Evolutionary conservation across 1,140 invertebrate genomes (phyloP), one percentile per base, ranked within the genome.

Genomic region (Meteorus sp.): DNA sequence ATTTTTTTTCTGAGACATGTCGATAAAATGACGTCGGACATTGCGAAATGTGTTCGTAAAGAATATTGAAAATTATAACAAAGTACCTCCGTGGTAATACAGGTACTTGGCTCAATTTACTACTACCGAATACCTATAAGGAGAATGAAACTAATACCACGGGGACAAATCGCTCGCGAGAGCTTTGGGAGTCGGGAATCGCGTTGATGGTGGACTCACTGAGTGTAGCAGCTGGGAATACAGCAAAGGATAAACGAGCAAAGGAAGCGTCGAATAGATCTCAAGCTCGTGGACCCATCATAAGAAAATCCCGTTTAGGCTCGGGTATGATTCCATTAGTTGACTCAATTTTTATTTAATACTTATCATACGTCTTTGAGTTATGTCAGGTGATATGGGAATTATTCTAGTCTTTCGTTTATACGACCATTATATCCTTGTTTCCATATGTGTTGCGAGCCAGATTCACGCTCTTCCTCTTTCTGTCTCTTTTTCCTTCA

Each of bases 221-320:
- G 2, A 90, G 88, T 58, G 85, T 91, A 23, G 89, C 89, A 11
- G 91, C 91, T 43, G 91, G 90, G 41, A 88, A 89, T 55, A 89
- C 88, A 2, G 90, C 89, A 31, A 91, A 91, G 76, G 91, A 92
- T 72, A 93, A 93, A 76, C 84, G 90, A 37, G 83, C 87, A 22
- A 92, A 91, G 67, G 89, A 91, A 72, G 86, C 85, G 1, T 89
- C 88, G 62, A 89, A 88, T 67, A 74, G 75, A 25, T 75, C 75
- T 1, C 76, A 79, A 60, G 72, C 70, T 15, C 72, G 75, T 47
- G 69, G 67, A 19, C 74, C 78, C 4, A 62, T 72, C 5, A 53
- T 76, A 4, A 63, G 72, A 60, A 78, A 72, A 60, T 23, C 65
- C 11, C 72, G 73, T 50, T 62, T 70, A 45, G 75, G 67, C 62